Evolutionary conservation across 2,888 invertebrate species (phyloP).

Genomic region (Heterodera filipjevi): DNA sequence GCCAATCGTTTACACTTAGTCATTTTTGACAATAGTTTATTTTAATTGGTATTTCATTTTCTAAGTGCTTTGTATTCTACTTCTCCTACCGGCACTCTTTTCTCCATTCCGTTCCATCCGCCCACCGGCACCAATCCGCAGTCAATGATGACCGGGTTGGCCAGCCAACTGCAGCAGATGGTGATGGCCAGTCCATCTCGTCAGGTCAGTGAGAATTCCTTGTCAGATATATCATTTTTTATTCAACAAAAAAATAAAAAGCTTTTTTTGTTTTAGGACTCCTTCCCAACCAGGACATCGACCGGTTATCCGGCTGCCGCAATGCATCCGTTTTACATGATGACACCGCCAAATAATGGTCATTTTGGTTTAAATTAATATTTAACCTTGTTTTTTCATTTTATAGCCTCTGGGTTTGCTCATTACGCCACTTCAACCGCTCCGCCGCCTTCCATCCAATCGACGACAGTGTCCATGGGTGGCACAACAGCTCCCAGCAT

Average conservation of each 20-base stretch:
- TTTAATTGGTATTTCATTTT: neutral
- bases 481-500: neutral
- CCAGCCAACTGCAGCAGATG: slow-evolving; percentile 39
- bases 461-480: neutral
- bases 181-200: slow-evolving; percentile 25
- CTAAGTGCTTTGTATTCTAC: slow-evolving; percentile 37
- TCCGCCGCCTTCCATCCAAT: neutral
- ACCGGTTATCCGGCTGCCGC: neutral
- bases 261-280: slow-evolving; percentile 34
- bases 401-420: slow-evolving; percentile 24
- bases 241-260: too few species aligned
- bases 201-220: slow-evolving; percentile 6
- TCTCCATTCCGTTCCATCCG: slow-evolving; percentile 18
- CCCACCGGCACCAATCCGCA: slow-evolving; percentile 12
- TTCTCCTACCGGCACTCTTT: slow-evolving; percentile 38
- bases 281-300: neutral
- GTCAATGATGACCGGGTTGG: slow-evolving; percentile 28
- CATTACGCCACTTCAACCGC: neutral
- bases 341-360: slow-evolving; percentile 36
- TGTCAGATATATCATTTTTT: too few species aligned
- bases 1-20: too few species aligned
- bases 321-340: slow-evolving; percentile 32
- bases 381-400: neutral
- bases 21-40: too few species aligned
- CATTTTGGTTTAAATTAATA: slow-evolving; percentile 31